These are phyloP conservation scores for Engystomops pustulosus DNA, from an alignment of 2,113 vertebrate genomes.

Conservation along the genomic window DNA sequence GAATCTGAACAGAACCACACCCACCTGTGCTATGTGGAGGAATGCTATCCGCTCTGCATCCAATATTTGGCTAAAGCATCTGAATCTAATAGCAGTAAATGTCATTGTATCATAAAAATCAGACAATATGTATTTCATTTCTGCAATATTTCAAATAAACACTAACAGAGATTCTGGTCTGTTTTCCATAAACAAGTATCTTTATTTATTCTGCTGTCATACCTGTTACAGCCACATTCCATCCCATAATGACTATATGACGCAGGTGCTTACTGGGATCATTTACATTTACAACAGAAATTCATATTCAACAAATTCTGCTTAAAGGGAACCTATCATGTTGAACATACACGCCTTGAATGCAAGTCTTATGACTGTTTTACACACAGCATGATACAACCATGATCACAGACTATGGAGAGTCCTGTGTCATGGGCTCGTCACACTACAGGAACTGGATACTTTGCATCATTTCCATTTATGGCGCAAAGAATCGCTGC, in stretches of 20 bases:
- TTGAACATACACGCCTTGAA: too few relatives aligned
- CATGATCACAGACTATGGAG: too few relatives aligned
- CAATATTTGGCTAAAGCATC: conserved; percentile 25
- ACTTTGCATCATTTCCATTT: too few relatives aligned
- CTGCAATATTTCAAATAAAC: neutral
- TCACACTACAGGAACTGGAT: too few relatives aligned
- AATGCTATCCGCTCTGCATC: neutral
- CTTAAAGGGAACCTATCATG: too few relatives aligned
- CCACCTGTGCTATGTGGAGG: conserved; percentile 21
- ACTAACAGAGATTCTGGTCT: neutral
- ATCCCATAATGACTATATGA: neutral
- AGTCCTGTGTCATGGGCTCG: too few relatives aligned
- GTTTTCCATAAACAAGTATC: conserved; percentile 22
- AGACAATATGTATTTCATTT: conserved; percentile 30
- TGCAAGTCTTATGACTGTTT: too few relatives aligned
- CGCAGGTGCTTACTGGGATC: neutral
- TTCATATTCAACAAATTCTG: too few relatives aligned
- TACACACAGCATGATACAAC: too few relatives aligned
- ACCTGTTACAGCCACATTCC: neutral
- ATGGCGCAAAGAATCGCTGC: too few relatives aligned
- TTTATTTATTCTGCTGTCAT: conserved; percentile 21
- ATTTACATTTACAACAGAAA: too few relatives aligned
- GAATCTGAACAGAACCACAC: conserved; percentile 36
- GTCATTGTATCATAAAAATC: conserved; percentile 21
- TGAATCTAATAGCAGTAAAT: conserved; percentile 29